Evolutionary conservation across 2,113 vertebrate species (phyloP).

Genomic region (Trachemys scripta): DNA sequence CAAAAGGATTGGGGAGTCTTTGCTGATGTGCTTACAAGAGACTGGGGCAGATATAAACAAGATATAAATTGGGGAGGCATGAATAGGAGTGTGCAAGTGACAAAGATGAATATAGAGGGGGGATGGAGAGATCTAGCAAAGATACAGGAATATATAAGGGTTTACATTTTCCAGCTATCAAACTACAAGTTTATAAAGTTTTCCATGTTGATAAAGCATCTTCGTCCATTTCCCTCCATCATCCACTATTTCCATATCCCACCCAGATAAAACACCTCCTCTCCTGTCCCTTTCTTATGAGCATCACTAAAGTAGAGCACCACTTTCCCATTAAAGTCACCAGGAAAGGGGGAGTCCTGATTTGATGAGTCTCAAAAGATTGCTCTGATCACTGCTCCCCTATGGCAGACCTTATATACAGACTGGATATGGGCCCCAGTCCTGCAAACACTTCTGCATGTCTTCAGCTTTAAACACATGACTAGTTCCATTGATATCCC

Average conservation of each 20-base stretch:
- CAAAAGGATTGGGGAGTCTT: no score
- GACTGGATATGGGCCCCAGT: conserved; percentile 22
- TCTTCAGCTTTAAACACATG: neutral
- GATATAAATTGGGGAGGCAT: no score
- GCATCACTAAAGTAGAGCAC: neutral
- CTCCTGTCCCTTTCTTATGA: neutral
- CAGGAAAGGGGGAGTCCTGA: neutral
- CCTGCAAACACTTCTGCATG: conserved; percentile 53
- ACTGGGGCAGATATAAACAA: no score
- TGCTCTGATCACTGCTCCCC: neutral
- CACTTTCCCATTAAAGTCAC: neutral
- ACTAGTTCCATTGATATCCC: neutral
- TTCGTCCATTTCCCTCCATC: neutral
- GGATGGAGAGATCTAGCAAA: no score
- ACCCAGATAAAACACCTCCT: neutral
- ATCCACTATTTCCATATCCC: neutral
- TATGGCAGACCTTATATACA: neutral
- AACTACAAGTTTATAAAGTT: neutral
- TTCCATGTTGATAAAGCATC: neutral
- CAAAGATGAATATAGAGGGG: no score
- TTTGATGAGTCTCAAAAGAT: neutral
- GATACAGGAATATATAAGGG: no score
- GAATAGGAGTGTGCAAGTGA: no score
- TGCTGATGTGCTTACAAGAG: no score
- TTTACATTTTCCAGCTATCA: neutral